A percentile compares a stretch with the other conserved stretches of the same genome.
phyloP scores from a whole-genome alignment of 2,113 vertebrate genomes.

The Alaudala cheleensis region DNA sequence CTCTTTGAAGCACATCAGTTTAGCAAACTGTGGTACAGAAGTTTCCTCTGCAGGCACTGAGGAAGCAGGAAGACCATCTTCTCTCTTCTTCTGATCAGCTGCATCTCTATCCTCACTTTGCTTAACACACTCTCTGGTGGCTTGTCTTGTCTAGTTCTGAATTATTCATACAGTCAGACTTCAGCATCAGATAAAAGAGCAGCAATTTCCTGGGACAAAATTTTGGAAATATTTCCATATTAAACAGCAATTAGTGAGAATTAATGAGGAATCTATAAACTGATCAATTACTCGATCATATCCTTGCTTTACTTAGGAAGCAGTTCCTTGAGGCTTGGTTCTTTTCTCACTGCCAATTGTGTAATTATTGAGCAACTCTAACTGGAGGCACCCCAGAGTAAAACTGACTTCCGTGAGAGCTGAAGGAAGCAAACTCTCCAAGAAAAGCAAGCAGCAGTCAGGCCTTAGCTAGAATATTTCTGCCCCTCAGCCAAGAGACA shows the following conservation, averaged over 20 bases:
- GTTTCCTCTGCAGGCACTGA: not conserved
- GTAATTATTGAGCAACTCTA: not conserved
- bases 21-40: not conserved
- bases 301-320: slow-evolving; percentile 8
- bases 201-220: slow-evolving; percentile 2
- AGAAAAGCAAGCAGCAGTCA: slow-evolving; percentile 1
- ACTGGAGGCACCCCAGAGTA: not conserved
- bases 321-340: not conserved
- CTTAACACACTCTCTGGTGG: not conserved
- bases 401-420: not conserved
- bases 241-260: not conserved
- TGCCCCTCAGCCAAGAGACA: not conserved
- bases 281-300: not conserved
- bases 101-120: not conserved
- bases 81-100: not conserved
- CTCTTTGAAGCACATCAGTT: not conserved
- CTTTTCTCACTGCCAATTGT: not conserved
- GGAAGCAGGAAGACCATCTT: not conserved
- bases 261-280: not conserved
- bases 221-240: slow-evolving; percentile 10
- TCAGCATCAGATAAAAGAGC: not conserved
- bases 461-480: not conserved
- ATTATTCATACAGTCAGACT: not conserved
- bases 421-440: not conserved
- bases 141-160: not conserved